A percentile compares a stretch with the other conserved stretches of the same genome.
These are phyloP conservation scores for Lasioglossum lativentre DNA, from an alignment of 2,888 invertebrate species.

Conservation along the genomic window DNA sequence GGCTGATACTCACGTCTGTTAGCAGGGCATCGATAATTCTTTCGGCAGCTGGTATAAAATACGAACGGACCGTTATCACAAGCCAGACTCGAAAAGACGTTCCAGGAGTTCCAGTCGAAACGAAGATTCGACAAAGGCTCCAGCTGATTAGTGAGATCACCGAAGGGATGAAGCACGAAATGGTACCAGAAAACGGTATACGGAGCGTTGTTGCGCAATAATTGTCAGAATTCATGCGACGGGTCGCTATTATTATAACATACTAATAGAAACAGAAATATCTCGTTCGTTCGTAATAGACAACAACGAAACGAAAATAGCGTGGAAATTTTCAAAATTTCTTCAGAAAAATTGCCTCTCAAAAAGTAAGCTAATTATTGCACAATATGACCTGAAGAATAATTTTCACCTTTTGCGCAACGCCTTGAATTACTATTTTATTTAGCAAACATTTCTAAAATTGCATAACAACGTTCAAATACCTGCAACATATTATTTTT, in stretches of 20 bases:
- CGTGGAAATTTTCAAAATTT: neutral
- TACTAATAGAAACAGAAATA: neutral
- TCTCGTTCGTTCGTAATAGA: neutral
- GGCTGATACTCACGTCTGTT: constrained; percentile 72
- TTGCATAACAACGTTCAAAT: neutral
- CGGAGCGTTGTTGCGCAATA: neutral
- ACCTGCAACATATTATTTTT: neutral
- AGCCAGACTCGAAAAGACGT: constrained; percentile 64
- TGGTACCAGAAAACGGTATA: constrained; percentile 22
- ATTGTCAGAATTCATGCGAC: too few relatives aligned
- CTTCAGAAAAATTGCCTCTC: neutral
- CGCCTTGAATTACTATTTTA: neutral
- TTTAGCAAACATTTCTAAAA: too few relatives aligned
- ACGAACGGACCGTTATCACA: constrained; percentile 68
- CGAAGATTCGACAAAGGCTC: neutral
- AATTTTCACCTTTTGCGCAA: neutral
- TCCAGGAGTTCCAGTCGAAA: constrained; percentile 43
- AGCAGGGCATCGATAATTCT: constrained; percentile 71
- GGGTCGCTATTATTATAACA: neutral
- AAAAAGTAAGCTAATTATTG: neutral
- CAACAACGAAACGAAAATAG: neutral
- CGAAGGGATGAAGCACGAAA: constrained; percentile 28
- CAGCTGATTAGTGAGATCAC: neutral
- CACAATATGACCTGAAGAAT: neutral
- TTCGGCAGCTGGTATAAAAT: constrained; percentile 72